These are phyloP conservation scores for Oxycera nigricornis DNA, from an alignment of 2,888 invertebrate genomes.

Conservation along the genomic window DNA sequence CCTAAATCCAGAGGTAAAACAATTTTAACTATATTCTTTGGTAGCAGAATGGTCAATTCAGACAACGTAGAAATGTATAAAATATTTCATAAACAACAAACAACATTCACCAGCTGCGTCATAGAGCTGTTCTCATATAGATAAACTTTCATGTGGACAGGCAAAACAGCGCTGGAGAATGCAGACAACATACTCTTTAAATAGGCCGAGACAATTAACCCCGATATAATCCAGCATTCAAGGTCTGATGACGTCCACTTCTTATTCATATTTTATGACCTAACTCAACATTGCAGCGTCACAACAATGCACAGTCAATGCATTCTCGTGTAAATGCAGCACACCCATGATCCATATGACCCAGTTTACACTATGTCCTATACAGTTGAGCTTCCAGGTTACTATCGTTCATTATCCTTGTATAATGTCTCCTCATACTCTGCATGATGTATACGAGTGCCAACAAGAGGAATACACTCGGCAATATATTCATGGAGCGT, in stretches of 20 bases:
- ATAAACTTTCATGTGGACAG: too few relatives aligned
- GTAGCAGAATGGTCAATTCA: too few relatives aligned
- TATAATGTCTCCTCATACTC: constrained; percentile 26
- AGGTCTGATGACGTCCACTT: constrained; percentile 27
- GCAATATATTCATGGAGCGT: too few relatives aligned
- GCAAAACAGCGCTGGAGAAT: neutral
- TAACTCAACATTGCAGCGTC: neutral
- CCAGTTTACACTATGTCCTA: constrained; percentile 2
- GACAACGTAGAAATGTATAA: too few relatives aligned
- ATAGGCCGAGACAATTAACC: constrained; percentile 34
- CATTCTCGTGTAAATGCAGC: neutral
- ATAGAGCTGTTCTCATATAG: neutral
- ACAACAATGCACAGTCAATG: constrained; percentile 5
- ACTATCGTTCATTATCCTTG: constrained; percentile 27
- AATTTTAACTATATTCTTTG: too few relatives aligned
- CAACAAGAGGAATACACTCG: too few relatives aligned
- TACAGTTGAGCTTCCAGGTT: constrained; percentile 29
- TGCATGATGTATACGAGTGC: too few relatives aligned
- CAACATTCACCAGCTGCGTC: neutral
- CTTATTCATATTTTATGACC: constrained; percentile 33
- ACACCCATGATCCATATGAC: constrained; percentile 33
- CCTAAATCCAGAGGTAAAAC: too few relatives aligned
- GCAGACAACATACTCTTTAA: neutral
- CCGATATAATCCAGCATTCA: constrained; percentile 21
- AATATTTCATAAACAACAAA: neutral